Base-by-base conservation (phyloP, 2,113 vertebrate species). In the Lepisosteus osseus region DNA sequence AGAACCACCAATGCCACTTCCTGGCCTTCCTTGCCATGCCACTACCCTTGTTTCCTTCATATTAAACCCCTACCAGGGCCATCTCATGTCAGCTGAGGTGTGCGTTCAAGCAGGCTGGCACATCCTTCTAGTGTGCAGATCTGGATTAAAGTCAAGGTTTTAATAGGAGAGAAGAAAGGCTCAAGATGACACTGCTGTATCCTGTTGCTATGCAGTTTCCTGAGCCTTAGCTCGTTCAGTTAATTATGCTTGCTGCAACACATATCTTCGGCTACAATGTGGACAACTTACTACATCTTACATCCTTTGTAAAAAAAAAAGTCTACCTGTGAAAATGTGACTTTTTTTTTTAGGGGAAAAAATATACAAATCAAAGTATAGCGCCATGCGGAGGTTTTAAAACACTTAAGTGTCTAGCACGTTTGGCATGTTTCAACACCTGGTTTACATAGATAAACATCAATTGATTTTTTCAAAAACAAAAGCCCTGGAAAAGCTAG, bases 21-120 rank as follows among this genome's bases (percentile, higher is more conserved):
- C 42, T 2, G 3, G 43, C 15, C 41, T 12, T 13, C 11, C 62
- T n/a, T n/a, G 6, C 41, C 9, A 56, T 54, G 12, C 55, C 55
- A 54, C 47, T 47, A 43, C 42, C 54, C 61, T 59, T 42, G 40
- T 45, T 57, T 12, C 17, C 13, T 54, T 59, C 56, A 11, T 7
- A 44, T 45, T n/a, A 61, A n/a, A 44, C 13, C 8, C 67, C 69
- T 69, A 45, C 67, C 67, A 64, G 67, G 72, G 66, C 4, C 56
- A 74, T 41, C 14, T 14, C 8, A 29, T 17, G 64, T 3, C n/a
- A 11, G n/a, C 42, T 14, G 12, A 7, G 9, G 4, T 1, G 51
- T 13, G 12, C 41, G 63, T 54, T 13, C n/a, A 6, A 40, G 51
- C 43, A 1, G 15, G 55, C n/a, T n/a, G 13, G 12, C 51, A 54